A percentile compares a stretch with the other conserved stretches of the same genome.
These are phyloP conservation scores for Aplodontia rufa DNA, from an alignment of 2,113 vertebrate species.

Conservation along the genomic window DNA sequence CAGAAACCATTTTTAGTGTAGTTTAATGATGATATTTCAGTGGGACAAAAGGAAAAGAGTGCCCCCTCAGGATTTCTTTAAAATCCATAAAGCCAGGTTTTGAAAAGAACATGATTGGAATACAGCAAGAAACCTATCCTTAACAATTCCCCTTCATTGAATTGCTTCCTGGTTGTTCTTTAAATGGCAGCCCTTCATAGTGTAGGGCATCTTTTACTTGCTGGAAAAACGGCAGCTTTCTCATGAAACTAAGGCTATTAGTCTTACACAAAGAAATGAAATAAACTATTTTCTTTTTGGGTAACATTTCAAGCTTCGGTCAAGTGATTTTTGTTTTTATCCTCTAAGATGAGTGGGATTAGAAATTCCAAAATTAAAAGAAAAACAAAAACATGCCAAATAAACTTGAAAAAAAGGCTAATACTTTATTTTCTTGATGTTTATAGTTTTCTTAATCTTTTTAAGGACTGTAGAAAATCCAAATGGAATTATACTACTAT, in stretches of 20 bases:
- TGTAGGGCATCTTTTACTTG: slow-evolving; percentile 30
- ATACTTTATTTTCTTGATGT: not conserved
- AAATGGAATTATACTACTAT: not conserved
- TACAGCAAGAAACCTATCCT: slow-evolving; percentile 67
- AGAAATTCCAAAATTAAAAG: not conserved
- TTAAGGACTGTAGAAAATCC: not conserved
- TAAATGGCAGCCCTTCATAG: slow-evolving; percentile 57
- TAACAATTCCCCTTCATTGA: slow-evolving; percentile 72
- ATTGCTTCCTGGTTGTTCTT: slow-evolving; percentile 73
- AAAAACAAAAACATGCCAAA: not conserved
- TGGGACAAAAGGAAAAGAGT: slow-evolving; percentile 77
- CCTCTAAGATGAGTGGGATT: not conserved
- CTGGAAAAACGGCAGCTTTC: slow-evolving; percentile 56
- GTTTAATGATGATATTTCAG: slow-evolving; percentile 78
- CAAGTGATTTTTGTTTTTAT: slow-evolving; percentile 21
- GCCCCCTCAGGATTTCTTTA: slow-evolving; percentile 77
- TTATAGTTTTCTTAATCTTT: not conserved
- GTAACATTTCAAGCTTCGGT: slow-evolving; percentile 4
- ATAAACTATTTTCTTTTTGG: slow-evolving; percentile 33
- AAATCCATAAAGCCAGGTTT: slow-evolving; percentile 73
- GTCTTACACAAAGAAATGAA: slow-evolving; percentile 51
- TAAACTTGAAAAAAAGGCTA: not conserved
- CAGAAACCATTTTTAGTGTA: slow-evolving; percentile 76
- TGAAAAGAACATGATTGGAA: slow-evolving; percentile 77
- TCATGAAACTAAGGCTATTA: slow-evolving; percentile 14